Percentiles rank a stretch among this genome's conserved stretches.
Conservation (phyloP, 1,140 invertebrate genomes). For the Ips typographus region DNA sequence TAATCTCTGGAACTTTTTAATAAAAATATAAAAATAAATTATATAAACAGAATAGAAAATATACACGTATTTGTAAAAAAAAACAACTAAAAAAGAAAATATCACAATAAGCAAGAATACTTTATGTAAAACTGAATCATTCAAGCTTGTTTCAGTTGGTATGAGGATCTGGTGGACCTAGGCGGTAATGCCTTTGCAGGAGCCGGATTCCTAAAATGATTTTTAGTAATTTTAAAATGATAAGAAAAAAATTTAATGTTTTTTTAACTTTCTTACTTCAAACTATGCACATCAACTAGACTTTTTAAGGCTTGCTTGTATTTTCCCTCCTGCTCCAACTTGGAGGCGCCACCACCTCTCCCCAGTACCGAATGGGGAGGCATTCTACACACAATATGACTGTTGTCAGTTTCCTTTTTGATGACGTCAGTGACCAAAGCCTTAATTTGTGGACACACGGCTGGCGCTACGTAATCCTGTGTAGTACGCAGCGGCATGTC, state of each 20-base stretch:
- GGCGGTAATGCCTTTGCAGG: constrained; percentile 18
- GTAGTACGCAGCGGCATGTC: constrained; percentile 79
- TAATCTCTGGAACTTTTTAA: too few species aligned
- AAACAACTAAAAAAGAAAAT: constrained; percentile 26
- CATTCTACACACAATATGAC: constrained; percentile 46
- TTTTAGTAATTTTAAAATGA: constrained; percentile 8
- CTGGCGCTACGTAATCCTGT: constrained; percentile 63
- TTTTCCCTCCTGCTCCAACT: constrained; percentile 48
- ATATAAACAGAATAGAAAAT: constrained; percentile 10
- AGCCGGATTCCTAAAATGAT: constrained; percentile 1
- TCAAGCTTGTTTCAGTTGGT: constrained; percentile 23
- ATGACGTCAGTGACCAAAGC: constrained; percentile 48
- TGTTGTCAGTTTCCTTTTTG: constrained; percentile 46
- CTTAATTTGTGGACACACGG: constrained; percentile 50
- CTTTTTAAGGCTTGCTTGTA: constrained; percentile 48
- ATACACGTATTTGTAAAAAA: not conserved
- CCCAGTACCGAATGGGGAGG: constrained; percentile 43
- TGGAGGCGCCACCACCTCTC: constrained; percentile 40
- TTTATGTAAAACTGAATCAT: constrained; percentile 9
- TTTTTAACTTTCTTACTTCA: constrained; percentile 47
- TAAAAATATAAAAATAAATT: not conserved
- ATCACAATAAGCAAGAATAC: constrained; percentile 22
- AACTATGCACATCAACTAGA: constrained; percentile 50
- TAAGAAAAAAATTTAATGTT: constrained; percentile 6
- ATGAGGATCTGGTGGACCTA: constrained; percentile 26